Base-by-base conservation (phyloP, 2,113 vertebrate species). In the Oxygymnocypris stewartii region DNA sequence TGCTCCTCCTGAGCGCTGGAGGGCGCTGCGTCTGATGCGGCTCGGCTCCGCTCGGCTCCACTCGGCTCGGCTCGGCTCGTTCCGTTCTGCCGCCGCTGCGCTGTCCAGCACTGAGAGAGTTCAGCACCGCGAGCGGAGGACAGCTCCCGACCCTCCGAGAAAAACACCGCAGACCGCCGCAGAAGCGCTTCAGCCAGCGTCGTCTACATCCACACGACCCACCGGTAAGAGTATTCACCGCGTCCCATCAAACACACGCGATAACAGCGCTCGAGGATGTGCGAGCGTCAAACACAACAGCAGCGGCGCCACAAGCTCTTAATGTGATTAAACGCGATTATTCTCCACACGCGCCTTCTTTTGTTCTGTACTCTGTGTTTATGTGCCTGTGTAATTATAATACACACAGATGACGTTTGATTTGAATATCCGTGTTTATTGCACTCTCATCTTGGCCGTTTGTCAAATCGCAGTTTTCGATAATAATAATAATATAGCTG, bases 51-150 rank as follows among this genome's bases (percentile, higher is more conserved):
- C 10, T 42, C 63, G 4, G 9, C 1, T 23, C 61, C 8, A 6
- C 80, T 82, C 9, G 2, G 28, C 10, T 42, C 63, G 2, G 11
- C 80, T 82, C 9, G 2, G 28, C 10, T 42, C 61, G 40, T 25
- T n/a, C 40, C 57, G 57, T 47, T 35, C 61, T 25, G 5, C 75
- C 86, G 88, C 40, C 82, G 85, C 85, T 89, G 88, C 49, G 49
- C 49, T 51, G 49, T 89, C 88, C 88, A 89, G 88, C 79, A 89
- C 54, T 2, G 2, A 57, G 85, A 86, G 79, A 54, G 28, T 79
- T 85, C 86, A 89, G 86, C 86, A 89, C 84, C 86, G 79, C 67
- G 74, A 63, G 59, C 79, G 82, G 71, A 77, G 80, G 71, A 75
- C 80, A 87, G 80, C 79, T 82, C 76, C 77, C 69, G 67, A 73